phyloP scores from a whole-genome alignment of 2,797 vertebrate genomes.

The Chelmon rostratus region DNA sequence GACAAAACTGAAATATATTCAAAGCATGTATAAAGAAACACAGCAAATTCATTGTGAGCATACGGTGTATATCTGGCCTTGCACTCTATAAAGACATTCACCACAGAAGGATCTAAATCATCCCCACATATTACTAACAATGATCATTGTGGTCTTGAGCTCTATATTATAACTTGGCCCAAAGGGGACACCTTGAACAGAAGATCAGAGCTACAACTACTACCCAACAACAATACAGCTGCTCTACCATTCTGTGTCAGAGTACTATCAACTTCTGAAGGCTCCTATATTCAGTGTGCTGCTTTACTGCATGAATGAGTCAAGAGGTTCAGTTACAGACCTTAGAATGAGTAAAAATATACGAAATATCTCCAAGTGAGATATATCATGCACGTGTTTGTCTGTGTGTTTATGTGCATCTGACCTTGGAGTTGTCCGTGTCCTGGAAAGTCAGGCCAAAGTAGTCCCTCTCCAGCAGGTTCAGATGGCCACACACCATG shows the following conservation, averaged over 20 bases:
- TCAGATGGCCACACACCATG: conserved; percentile 97
- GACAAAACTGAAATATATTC: conserved; percentile 11
- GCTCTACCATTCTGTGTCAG: neutral
- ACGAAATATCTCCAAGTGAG: neutral
- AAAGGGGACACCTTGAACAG: no score
- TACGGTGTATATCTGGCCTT: neutral
- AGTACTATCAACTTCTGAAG: neutral
- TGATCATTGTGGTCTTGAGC: neutral
- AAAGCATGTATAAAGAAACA: neutral
- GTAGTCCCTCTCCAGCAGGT: conserved; percentile 98
- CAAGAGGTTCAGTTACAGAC: neutral
- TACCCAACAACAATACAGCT: neutral
- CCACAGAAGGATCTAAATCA: neutral
- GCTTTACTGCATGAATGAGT: neutral
- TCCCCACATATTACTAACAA: neutral
- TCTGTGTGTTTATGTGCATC: conserved; percentile 52
- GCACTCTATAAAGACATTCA: neutral
- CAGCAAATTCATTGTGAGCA: neutral
- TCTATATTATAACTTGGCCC: neutral
- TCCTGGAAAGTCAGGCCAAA: conserved; percentile 96
- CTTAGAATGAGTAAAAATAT: neutral
- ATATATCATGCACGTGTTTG: conserved; percentile 58
- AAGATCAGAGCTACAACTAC: no score
- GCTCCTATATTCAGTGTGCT: neutral
- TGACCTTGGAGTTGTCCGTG: conserved; percentile 95